Conservation (phyloP, 2,888 invertebrate species). For the Pyrrhosoma nymphula region DNA sequence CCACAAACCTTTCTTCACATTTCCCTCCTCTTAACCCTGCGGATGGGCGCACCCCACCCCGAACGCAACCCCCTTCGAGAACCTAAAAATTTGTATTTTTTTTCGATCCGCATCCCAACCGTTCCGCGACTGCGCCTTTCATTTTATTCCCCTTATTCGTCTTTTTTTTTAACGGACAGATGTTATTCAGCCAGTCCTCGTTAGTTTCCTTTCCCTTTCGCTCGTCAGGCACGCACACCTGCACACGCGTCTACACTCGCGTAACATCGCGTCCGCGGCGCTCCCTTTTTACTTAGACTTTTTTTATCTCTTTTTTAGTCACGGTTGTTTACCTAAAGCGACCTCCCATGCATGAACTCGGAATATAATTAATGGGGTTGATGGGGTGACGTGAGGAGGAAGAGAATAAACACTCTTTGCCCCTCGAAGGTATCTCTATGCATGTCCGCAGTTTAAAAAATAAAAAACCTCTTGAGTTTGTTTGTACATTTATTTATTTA, state of each 20-base stretch:
- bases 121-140: not conserved
- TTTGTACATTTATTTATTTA: not conserved
- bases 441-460: not conserved
- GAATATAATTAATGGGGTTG: constrained; percentile 22
- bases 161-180: not conserved
- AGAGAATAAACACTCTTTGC: not conserved
- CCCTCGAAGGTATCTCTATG: not conserved
- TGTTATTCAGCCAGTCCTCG: constrained; percentile 51
- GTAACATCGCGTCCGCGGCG: not conserved
- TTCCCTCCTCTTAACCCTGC: not conserved
- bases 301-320: not conserved
- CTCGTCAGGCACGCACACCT: not conserved
- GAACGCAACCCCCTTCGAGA: not conserved
- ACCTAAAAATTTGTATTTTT: not conserved
- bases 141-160: not conserved
- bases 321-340: not conserved
- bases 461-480: not conserved
- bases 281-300: not conserved
- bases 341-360: not conserved
- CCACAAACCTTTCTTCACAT: not conserved
- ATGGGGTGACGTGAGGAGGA: not conserved
- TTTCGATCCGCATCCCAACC: not conserved
- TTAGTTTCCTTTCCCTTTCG: constrained; percentile 57
- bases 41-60: not conserved
- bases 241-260: not conserved